These are phyloP conservation scores for Eulemur rubriventer DNA, from an alignment of 2,797 vertebrate species.

Conservation along the genomic window DNA sequence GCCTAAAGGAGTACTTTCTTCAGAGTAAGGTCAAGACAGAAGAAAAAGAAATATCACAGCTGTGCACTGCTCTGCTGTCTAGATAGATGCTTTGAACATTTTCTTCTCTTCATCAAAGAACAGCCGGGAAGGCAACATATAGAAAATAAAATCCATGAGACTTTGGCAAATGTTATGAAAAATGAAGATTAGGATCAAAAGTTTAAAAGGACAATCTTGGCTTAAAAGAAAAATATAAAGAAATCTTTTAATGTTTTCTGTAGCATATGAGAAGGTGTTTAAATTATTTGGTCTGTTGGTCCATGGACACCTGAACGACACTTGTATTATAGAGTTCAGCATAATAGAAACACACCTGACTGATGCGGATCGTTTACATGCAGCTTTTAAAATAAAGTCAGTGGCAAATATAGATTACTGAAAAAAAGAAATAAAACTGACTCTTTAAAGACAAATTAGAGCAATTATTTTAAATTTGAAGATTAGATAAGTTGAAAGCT, in stretches of 20 bases:
- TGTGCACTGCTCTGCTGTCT: not conserved
- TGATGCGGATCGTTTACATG: not conserved
- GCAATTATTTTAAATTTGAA: not conserved
- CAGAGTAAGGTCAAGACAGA: not conserved
- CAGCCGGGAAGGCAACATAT: not conserved
- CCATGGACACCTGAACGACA: slow-evolving; percentile 26
- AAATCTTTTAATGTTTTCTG: slow-evolving; percentile 36
- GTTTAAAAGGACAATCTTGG: slow-evolving; percentile 48
- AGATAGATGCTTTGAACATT: slow-evolving; percentile 40
- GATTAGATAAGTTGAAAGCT: not conserved
- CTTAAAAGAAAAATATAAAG: slow-evolving; percentile 29
- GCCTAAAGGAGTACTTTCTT: slow-evolving; percentile 41
- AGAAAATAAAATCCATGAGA: not conserved
- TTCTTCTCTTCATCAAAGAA: slow-evolving; percentile 56
- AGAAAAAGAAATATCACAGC: not conserved
- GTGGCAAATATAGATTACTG: not conserved
- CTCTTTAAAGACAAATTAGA: not conserved
- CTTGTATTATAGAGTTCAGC: not conserved
- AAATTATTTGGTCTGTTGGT: slow-evolving; percentile 1
- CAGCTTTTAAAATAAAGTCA: not conserved
- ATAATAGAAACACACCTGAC: not conserved
- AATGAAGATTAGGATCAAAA: slow-evolving; percentile 55
- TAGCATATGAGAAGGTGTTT: slow-evolving; percentile 15
- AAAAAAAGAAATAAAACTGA: not conserved
- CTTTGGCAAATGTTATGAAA: slow-evolving; percentile 63